phyloP scores from a whole-genome alignment of 1,140 invertebrate species.

The Drosophila leontia region DNA sequence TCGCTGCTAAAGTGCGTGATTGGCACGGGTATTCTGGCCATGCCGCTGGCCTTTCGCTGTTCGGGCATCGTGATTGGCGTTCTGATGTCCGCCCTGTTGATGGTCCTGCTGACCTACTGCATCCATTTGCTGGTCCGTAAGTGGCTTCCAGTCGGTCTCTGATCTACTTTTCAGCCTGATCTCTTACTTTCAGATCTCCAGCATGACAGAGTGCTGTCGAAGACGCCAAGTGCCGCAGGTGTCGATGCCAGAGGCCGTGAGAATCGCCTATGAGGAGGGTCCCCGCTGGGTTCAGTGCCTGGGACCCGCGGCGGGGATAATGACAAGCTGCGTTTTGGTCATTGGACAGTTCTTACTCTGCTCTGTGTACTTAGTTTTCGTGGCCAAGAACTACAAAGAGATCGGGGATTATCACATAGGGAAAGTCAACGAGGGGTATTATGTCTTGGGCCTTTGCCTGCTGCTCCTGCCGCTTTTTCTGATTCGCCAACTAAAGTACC shows the following conservation, averaged over 20 bases:
- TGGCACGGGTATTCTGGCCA: conserved; percentile 66
- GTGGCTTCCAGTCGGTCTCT: conserved; percentile 2
- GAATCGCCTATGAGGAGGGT: conserved; percentile 60
- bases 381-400: conserved; percentile 69
- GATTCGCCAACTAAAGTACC: conserved; percentile 57
- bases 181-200: conserved; percentile 40
- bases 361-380: conserved; percentile 68
- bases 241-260: conserved; percentile 64
- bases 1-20: conserved; percentile 68
- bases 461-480: conserved; percentile 59
- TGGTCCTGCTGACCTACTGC: conserved; percentile 67
- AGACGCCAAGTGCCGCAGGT: conserved; percentile 60
- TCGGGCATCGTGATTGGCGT: conserved; percentile 48
- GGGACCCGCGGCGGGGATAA: conserved; percentile 29
- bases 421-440: conserved; percentile 43
- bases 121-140: conserved; percentile 73
- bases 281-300: conserved; percentile 50
- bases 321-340: conserved; percentile 61
- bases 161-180: background rate
- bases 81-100: conserved; percentile 49
- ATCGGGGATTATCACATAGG: conserved; percentile 56
- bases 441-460: conserved; percentile 46
- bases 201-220: conserved; percentile 70
- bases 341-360: conserved; percentile 65
- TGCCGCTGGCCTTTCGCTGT: conserved; percentile 60